A percentile compares a stretch with the other conserved stretches of the same genome.
These are phyloP conservation scores for Gymnarchus niloticus DNA, from an alignment of 2,113 vertebrate species.

Conservation along the genomic window DNA sequence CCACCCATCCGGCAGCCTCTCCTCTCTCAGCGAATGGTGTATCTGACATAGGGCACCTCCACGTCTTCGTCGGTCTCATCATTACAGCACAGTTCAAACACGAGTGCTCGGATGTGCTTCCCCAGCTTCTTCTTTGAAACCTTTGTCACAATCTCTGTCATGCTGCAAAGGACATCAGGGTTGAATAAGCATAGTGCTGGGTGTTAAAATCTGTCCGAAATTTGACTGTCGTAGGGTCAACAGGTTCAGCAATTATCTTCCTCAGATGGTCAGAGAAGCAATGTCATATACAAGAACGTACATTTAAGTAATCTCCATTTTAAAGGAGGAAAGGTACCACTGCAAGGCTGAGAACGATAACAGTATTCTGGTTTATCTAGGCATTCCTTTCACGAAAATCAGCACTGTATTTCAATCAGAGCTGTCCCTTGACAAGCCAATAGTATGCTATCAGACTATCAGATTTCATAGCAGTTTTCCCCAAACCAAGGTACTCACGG, in stretches of 20 bases:
- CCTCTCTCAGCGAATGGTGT: constrained; percentile 73
- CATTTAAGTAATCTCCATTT: too few species aligned
- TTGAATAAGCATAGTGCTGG: too few species aligned
- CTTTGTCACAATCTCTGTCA: constrained; percentile 87
- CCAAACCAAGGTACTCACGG: constrained; percentile 72
- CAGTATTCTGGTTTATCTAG: too few species aligned
- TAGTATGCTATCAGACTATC: neutral
- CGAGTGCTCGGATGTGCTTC: constrained; percentile 81
- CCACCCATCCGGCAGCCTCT: neutral
- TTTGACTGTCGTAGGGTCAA: neutral
- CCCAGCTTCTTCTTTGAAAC: constrained; percentile 91
- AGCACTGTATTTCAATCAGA: neutral
- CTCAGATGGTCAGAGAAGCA: too few species aligned
- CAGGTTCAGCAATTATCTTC: too few species aligned
- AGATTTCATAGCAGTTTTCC: too few species aligned
- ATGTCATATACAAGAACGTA: too few species aligned
- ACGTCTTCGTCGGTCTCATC: constrained; percentile 78
- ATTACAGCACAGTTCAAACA: constrained; percentile 86
- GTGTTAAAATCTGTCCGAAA: neutral
- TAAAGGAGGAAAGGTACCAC: neutral
- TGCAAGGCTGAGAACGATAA: too few species aligned
- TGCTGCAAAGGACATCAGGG: too few species aligned
- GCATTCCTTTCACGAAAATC: neutral
- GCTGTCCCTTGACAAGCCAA: neutral
- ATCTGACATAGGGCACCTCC: constrained; percentile 88